Evolutionary conservation across 2,888 invertebrate species (phyloP).

Genomic region (Strigamia crassipes): DNA sequence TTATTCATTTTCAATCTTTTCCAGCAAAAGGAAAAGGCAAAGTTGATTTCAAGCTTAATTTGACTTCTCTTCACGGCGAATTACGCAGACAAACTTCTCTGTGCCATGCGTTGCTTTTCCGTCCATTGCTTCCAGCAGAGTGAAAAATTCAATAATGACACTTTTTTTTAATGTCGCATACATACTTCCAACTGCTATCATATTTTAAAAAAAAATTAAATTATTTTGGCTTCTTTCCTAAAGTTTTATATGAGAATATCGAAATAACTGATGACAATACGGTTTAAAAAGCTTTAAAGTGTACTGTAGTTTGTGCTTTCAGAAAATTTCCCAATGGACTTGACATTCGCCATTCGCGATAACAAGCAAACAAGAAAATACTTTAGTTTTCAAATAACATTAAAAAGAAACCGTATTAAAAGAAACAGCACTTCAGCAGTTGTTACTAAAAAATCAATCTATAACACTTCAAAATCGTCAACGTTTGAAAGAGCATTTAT

Average conservation of each 20-base stretch:
- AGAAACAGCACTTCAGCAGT: too few relatives aligned
- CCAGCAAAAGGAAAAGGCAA: neutral
- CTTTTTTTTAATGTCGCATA: neutral
- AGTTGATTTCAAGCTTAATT: constrained; percentile 34
- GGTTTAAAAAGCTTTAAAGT: too few relatives aligned
- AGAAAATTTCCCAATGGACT: neutral
- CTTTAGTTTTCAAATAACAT: too few relatives aligned
- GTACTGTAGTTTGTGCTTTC: neutral
- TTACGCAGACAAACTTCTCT: neutral
- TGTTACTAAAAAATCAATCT: too few relatives aligned
- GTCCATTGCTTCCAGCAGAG: neutral
- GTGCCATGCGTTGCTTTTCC: neutral
- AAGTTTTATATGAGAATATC: too few relatives aligned
- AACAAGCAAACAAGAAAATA: neutral
- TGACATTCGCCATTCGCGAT: neutral
- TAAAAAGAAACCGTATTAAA: too few relatives aligned
- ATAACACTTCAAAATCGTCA: too few relatives aligned
- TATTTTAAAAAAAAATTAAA: neutral
- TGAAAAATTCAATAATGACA: constrained; percentile 31
- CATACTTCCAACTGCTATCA: neutral
- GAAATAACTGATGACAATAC: too few relatives aligned
- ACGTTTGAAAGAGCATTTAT: too few relatives aligned
- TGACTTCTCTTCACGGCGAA: constrained; percentile 16
- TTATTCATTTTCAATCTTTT: neutral
- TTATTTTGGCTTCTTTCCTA: neutral